A percentile compares a stretch with the other conserved stretches of the same genome.
phyloP scores from a whole-genome alignment of 2,113 vertebrate species.

The Pelecanoides urinatrix region DNA sequence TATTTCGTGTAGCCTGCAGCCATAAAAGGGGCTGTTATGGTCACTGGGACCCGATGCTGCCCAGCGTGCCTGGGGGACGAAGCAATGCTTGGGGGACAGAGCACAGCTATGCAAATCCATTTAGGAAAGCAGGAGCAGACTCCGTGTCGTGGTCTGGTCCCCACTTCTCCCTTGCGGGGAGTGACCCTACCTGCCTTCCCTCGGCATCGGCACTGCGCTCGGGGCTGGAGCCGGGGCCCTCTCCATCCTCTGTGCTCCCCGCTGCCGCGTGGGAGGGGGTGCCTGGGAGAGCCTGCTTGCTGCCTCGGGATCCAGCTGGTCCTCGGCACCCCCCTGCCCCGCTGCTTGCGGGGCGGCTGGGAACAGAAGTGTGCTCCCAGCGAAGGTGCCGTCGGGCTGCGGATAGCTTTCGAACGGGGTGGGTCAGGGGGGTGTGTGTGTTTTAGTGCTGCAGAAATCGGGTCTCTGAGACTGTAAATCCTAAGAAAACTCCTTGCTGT shows the following conservation, averaged over 20 bases:
- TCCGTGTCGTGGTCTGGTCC: fast-evolving
- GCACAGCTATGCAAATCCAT: background rate
- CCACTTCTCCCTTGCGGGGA: background rate
- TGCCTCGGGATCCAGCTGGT: background rate
- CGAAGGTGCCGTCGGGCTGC: background rate
- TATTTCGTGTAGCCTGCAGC: background rate
- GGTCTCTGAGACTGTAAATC: background rate
- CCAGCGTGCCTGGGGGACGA: background rate
- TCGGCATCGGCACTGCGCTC: fast-evolving
- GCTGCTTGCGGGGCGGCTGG: background rate
- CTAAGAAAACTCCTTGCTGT: background rate
- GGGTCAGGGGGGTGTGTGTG: no score
- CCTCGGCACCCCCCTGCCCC: background rate
- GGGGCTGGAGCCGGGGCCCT: no score
- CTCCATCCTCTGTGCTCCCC: background rate
- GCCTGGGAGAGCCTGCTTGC: background rate
- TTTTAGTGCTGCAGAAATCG: background rate
- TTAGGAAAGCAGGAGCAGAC: background rate
- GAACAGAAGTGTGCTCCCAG: background rate
- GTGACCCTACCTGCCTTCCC: fast-evolving
- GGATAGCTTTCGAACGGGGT: background rate
- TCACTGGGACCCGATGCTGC: background rate
- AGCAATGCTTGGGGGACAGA: background rate
- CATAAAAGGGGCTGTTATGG: background rate
- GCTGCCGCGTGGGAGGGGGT: fast-evolving